Evolutionary conservation across 2,888 invertebrate species (phyloP).

Genomic region (Andrena flavipes): DNA sequence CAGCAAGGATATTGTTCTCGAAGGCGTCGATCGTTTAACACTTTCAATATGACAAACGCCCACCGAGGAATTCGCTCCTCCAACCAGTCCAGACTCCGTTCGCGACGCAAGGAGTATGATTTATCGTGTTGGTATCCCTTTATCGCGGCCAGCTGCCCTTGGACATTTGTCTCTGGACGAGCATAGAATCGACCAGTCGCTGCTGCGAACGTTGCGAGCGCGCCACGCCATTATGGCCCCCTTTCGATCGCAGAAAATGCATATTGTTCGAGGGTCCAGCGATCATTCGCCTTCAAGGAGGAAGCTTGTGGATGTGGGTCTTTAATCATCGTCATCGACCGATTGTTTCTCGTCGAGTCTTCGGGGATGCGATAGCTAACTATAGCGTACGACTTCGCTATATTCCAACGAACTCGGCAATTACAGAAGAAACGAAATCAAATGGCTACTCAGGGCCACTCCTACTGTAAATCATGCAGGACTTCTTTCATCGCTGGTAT

Average conservation of each 20-base stretch:
- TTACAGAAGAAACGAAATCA: neutral
- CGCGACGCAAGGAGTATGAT: conserved; percentile 51
- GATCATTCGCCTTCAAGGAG: neutral
- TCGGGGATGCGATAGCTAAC: neutral
- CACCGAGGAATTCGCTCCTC: conserved; percentile 51
- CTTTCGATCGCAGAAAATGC: conserved; percentile 25
- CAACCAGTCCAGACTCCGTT: conserved; percentile 29
- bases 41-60: conserved; percentile 64
- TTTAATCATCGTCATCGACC: conserved; percentile 41
- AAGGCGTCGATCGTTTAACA: conserved; percentile 63
- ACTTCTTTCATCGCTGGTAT: neutral
- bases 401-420: neutral
- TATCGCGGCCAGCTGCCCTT: conserved; percentile 51
- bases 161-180: conserved; percentile 58
- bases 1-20: conserved; percentile 59
- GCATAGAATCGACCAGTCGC: conserved; percentile 46
- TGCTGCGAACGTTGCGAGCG: conserved; percentile 33
- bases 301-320: conserved; percentile 2
- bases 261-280: conserved; percentile 6
- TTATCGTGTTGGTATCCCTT: conserved; percentile 65
- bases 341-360: neutral
- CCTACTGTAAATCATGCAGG: neutral
- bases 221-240: conserved; percentile 11
- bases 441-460: neutral
- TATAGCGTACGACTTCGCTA: too few species aligned